A percentile compares a stretch with the other conserved stretches of the same genome.
Evolutionary conservation across 2,797 vertebrate genomes (phyloP).

Genomic region (Eulemur rubriventer): DNA sequence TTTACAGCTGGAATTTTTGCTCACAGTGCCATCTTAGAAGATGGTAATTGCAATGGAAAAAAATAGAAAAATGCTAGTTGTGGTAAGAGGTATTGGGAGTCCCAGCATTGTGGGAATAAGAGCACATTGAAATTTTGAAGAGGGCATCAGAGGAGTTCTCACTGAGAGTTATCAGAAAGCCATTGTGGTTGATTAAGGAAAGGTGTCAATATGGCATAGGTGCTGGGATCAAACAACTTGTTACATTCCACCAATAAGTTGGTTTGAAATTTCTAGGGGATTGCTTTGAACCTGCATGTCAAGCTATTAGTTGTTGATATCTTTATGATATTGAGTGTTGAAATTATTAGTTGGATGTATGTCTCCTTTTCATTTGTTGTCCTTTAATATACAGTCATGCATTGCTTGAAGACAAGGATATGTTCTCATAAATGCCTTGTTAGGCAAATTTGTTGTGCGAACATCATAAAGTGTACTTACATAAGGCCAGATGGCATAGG

Average conservation of each 20-base stretch:
- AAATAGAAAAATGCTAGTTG: not conserved
- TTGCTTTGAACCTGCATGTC: not conserved
- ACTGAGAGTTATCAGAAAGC: not conserved
- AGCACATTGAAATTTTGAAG: accelerated
- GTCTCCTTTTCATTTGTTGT: not conserved
- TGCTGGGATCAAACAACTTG: too few relatives aligned
- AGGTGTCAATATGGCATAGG: accelerated
- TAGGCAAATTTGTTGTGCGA: not conserved
- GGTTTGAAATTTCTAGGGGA: not conserved
- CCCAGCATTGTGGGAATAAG: accelerated
- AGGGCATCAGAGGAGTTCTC: not conserved
- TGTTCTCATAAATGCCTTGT: not conserved
- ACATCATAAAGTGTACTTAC: not conserved
- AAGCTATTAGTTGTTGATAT: not conserved
- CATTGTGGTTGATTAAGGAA: not conserved
- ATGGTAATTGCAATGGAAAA: not conserved
- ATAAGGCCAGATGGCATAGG: not conserved
- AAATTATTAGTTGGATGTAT: not conserved
- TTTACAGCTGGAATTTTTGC: not conserved
- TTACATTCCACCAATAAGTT: not conserved
- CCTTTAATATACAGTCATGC: not conserved
- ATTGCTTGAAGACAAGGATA: not conserved
- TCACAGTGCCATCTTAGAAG: not conserved
- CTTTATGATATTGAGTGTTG: not conserved
- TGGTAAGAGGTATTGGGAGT: not conserved